Percentiles rank a stretch among this genome's conserved stretches.
Evolutionary conservation across 2,888 invertebrate species (phyloP).

Genomic region (Scaptomyza flava): DNA sequence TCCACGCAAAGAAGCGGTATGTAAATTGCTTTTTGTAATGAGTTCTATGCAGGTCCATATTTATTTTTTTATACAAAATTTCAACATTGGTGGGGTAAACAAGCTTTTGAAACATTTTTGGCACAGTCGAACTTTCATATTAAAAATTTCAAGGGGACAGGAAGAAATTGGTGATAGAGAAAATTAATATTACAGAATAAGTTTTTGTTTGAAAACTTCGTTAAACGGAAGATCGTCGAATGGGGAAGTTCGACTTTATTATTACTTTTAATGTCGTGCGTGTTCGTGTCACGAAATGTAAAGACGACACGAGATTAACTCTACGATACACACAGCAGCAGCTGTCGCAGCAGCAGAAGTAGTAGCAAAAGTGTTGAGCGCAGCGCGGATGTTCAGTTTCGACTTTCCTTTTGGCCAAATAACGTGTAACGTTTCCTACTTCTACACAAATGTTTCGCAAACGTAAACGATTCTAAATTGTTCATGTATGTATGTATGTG

Average conservation of each 20-base stretch:
- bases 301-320: conserved; percentile 9
- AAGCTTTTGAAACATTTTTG: too few relatives aligned
- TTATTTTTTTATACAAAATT: too few relatives aligned
- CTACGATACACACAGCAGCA: conserved; percentile 29
- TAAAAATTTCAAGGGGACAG: too few relatives aligned
- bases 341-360: conserved; percentile 11
- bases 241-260: background rate
- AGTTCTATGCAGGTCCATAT: too few relatives aligned
- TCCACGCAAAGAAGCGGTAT: too few relatives aligned
- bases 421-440: conserved; percentile 58
- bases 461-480: conserved; percentile 45
- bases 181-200: too few relatives aligned
- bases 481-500: conserved; percentile 22
- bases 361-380: conserved; percentile 53
- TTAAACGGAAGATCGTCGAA: too few relatives aligned
- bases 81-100: too few relatives aligned
- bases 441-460: conserved; percentile 48
- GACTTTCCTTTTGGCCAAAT: conserved; percentile 65
- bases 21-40: too few relatives aligned
- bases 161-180: too few relatives aligned
- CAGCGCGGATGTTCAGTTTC: conserved; percentile 55
- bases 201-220: too few relatives aligned
- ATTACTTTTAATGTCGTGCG: background rate
- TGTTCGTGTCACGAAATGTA: background rate
- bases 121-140: too few relatives aligned